Base-by-base conservation (phyloP, 2,797 vertebrate genomes). In the Acanthiza pusilla region DNA sequence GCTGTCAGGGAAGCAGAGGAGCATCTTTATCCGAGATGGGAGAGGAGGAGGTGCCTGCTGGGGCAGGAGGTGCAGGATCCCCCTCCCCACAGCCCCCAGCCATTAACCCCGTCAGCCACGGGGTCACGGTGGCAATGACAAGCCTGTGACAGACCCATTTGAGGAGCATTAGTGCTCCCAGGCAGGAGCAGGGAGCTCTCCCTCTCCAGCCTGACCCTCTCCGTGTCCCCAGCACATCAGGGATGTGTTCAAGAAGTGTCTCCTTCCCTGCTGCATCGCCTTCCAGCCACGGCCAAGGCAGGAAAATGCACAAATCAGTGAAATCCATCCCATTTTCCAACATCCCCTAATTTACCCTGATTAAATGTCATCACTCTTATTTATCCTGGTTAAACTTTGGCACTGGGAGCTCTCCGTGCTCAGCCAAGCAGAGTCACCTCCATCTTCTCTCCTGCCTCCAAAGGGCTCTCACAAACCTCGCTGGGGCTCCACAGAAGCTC, bases 181-280 rank as follows among this genome's bases (percentile, higher is more conserved):
- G 67, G 2, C 12, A 9, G 70, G 51, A 62, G 65, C 12, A 10
- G 38, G 53, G 53, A 36, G 40, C 10, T 3, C 16, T 75, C 30
- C 55, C 36, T n/a, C 17, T 51, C 80, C 79, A 67, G 22, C 76
- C 79, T 63, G 82, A 42, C 74, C 71, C 20, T 34, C 67, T 50
- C 17, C 2, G 2, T 9, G 2, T 3, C 23, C 6, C 38, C 75
- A n/a, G 22, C 0, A 3, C 57, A 3, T 3, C 17, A 61, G 36
- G 57, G 38, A 26, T 1, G 0, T 3, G 14, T 7, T 42, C 17
- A 10, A 42, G 22, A 26, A 63, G 16, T 32, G 45, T 22, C 63
- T 84, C 30, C 66, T 54, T 15, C 48, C 42, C 47, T 40, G 25
- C 61, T 38, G 43, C n/a, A 12, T 10, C 72, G 57, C 21, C 42